Evolutionary conservation across 2,888 invertebrate species (phyloP), one percentile per base, ranked within the genome.

Genomic region (Cantharis nigra): DNA sequence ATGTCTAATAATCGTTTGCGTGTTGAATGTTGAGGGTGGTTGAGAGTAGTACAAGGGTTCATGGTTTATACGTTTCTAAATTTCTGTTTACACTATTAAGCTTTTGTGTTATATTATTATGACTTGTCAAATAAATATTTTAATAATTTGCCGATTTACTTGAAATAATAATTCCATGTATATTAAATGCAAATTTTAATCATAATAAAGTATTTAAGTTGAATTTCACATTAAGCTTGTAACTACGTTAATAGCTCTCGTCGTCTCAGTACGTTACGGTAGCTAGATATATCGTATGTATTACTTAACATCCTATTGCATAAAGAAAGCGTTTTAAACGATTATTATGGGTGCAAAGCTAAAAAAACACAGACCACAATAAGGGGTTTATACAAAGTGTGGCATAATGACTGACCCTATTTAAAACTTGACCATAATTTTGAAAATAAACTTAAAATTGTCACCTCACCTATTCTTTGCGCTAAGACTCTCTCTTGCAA

Each of bases 1-100:
- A 71, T 71, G 65, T 63, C 72, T 78, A 78, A 78, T 76, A 78
- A 72, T 74, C 73, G 73, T 76, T 75, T 78, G 78, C 76, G 72
- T 78, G 76, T 78, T 73, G 67, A 69, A 18, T 70, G 28, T 69
- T 70, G 26, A 65, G 64, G 71, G 20, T 63, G 78, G 69, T 28
- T 67, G 65, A 26, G 20, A 26, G 23, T 67, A 18, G 18, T 26
- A 33, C 18, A 70, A 70, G 33, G 70, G 33, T 30, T 33, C 30
- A 70, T 64, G 18, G 18, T 49, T 33, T 70, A 23, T 71, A 67
- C 13, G 13, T 23, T 65, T 65, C 65, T 26, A 26, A 67, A 67
- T 67, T 67, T 67, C 7, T 67, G 65, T 67, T 67, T 67, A 67
- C 26, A 26, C 14, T 67, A 26, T 67, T 67, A 74, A 74, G 14